These are phyloP conservation scores for Zygothrica quintamaculata DNA, from an alignment of 2,888 invertebrate species.

Conservation along the genomic window DNA sequence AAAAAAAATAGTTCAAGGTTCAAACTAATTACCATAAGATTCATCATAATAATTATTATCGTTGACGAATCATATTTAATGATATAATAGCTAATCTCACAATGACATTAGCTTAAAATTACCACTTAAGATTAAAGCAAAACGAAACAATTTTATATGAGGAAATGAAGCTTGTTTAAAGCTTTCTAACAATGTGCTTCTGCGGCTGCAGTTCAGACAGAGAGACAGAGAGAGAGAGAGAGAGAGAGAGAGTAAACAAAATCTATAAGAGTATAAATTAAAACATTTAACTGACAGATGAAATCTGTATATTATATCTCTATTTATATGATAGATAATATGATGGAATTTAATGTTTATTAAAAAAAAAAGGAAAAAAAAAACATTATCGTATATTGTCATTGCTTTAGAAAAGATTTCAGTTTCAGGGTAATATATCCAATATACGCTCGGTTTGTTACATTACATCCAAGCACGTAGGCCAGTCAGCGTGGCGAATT, in stretches of 20 bases:
- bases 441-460: slow-evolving; percentile 17
- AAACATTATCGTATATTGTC: slow-evolving; percentile 22
- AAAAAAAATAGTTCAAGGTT: slow-evolving; percentile 50
- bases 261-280: too few relatives aligned
- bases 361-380: not conserved
- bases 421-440: slow-evolving; percentile 24
- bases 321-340: too few relatives aligned
- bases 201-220: too few relatives aligned
- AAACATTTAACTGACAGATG: too few relatives aligned
- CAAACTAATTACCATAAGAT: slow-evolving; percentile 37
- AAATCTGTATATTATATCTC: too few relatives aligned
- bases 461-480: slow-evolving; percentile 53
- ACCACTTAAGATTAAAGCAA: not conserved
- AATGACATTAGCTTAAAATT: slow-evolving; percentile 34
- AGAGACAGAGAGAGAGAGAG: too few relatives aligned
- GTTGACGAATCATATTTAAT: slow-evolving; percentile 44
- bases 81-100: slow-evolving; percentile 9
- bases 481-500: slow-evolving; percentile 55
- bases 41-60: slow-evolving; percentile 32
- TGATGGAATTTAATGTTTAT: too few relatives aligned
- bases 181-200: too few relatives aligned
- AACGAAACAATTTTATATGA: too few relatives aligned
- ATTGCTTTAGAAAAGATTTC: slow-evolving; percentile 8
- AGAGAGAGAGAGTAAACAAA: too few relatives aligned
- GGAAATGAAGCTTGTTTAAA: too few relatives aligned